Base-by-base conservation (phyloP, 2,888 invertebrate genomes). In the Diadromus collaris region DNA sequence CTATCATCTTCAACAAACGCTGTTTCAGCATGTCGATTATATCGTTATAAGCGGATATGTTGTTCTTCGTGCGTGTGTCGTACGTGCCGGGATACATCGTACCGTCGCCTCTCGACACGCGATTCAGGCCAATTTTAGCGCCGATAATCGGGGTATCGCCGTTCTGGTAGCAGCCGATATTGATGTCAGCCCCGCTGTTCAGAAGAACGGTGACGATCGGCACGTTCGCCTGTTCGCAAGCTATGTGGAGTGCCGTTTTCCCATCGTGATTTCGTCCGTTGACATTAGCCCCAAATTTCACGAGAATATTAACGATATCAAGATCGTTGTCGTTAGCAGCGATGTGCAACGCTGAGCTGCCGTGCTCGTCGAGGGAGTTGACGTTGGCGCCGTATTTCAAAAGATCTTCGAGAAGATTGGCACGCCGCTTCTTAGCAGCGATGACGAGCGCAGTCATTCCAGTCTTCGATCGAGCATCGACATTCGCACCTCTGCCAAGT, bases 201-300 rank as follows among this genome's bases (percentile, higher is more conserved):
- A 68, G 56, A 38, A 68, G 67, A n/a, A n/a, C 9, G 6, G n/a
- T 21, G n/a, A 56, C 38, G 6, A 54, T 24, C n/a, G 54, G 38
- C 7, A 54, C 2, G 67, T 54, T 56, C 21, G 38, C 67, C 7
- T 68, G 13, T n/a, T 68, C 67, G 10, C 54, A 68, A 2, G 67
- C 67, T 9, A 68, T 41, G 38, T 68, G 54, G 4, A 68, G 54
- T 2, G 67, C 67, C 1, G 67, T 56, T 41, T 68, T 56, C 2
- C 67, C 67, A 38, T 41, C 38, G 5, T 27, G 54, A 10, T 54
- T 56, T 3, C 38, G 10, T 9, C n/a, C n/a, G 9, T 41, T 27
- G 24, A 56, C 41, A 27, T 56, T 41, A 10, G 41, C 10, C 1
- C 67, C 67, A 19, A n/a, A 27, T 41, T 41, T 54, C 24, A 68